Evolutionary conservation across 1,140 invertebrate genomes (phyloP), one percentile per base, ranked within the genome.

Genomic region (Rhyacophila brunnea): DNA sequence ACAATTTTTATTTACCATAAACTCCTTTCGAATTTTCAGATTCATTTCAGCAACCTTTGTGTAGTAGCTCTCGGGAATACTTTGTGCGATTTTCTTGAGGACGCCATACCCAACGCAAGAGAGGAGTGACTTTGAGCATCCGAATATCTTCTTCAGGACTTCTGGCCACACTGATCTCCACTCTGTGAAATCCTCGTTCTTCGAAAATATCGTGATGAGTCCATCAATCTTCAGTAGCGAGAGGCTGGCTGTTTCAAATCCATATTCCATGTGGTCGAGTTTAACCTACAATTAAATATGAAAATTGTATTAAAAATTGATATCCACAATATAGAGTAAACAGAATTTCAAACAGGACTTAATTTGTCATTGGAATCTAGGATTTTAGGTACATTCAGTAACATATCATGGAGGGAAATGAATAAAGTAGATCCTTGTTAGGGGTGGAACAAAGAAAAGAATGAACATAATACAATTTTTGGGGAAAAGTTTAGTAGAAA

Each of bases 201-300:
- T 82, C 28, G 81, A 83, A 70, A 78, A 86, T 32, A 83, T 84
- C 34, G 79, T 85, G 20, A 79, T 77, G 15, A 85, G 74, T 56
- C 85, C 80, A 15, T 82, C 73, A 58, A 86, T 78, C 48, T 79
- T 75, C 44, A 85, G 67, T 20, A 87, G 70, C 17, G 79, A 74
- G 35, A 83, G 71, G 0, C 81, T 66, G 17, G 82, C 80, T 17
- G 84, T 76, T 64, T 85, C 84, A 67, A 85, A 78, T 20, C 80
- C 79, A 64, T 81, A 80, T 65, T 83, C 80, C 69, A 87, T 78
- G 43, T 83, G 77, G 35, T 80, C 72, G 34, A 87, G 76, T 57
- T 83, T 78, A 2, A 81, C 72, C 75, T 86, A 71, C 58, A 79
- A 79, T n/a, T n/a, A n/a, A n/a, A n/a, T n/a, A n/a, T n/a, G 23